phyloP scores from a whole-genome alignment of 2,888 invertebrate genomes.

The Heterodera filipjevi region DNA sequence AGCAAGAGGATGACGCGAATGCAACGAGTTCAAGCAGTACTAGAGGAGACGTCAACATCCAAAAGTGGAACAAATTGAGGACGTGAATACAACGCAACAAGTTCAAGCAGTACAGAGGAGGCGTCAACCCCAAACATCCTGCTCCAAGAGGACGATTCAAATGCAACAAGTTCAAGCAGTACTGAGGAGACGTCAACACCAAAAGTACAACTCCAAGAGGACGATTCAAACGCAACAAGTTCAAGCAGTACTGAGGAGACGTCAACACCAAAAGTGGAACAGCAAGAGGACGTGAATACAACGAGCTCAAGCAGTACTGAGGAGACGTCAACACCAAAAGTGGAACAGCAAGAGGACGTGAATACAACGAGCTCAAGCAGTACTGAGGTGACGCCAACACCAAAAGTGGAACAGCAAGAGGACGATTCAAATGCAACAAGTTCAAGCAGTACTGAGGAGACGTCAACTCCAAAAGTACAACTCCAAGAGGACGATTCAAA shows the following conservation, averaged over 20 bases:
- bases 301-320: neutral
- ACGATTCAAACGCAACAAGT: neutral
- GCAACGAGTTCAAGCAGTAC: slow-evolving; percentile 8
- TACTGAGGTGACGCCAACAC: neutral
- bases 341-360: neutral
- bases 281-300: neutral
- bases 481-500: neutral
- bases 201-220: neutral
- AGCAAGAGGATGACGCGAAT: neutral
- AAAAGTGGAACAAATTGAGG: neutral
- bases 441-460: neutral
- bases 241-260: neutral
- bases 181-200: neutral
- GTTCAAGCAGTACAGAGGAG: neutral
- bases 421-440: neutral
- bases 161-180: slow-evolving; percentile 1
- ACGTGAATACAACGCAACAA: neutral
- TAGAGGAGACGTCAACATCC: neutral
- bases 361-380: neutral
- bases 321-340: neutral
- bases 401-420: neutral
- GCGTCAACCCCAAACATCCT: neutral
- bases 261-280: neutral
- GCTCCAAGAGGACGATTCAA: neutral
- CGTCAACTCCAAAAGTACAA: neutral